Evolutionary conservation across 2,797 vertebrate species (phyloP).

Genomic region (Sternarchorhynchus goeldii): DNA sequence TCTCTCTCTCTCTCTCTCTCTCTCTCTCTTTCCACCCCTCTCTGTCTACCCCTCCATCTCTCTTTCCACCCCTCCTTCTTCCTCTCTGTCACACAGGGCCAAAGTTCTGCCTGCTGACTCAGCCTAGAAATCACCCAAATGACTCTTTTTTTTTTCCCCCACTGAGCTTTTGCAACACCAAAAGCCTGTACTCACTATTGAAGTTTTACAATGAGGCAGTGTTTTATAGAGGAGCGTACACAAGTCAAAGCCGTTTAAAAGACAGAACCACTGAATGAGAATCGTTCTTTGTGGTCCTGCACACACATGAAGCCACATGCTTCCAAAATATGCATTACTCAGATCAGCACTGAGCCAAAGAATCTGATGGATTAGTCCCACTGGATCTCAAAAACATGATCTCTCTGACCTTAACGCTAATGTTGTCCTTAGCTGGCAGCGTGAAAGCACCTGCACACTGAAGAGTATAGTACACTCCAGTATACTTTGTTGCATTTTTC

Average conservation of each 20-base stretch:
- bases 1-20: constrained; percentile 35
- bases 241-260: constrained; percentile 25
- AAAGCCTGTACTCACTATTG: constrained; percentile 31
- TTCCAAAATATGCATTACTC: constrained; percentile 19
- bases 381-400: background rate
- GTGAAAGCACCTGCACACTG: background rate
- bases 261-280: constrained; percentile 24
- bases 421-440: background rate
- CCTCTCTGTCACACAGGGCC: constrained; percentile 44
- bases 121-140: constrained; percentile 56
- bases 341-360: background rate
- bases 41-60: constrained; percentile 27
- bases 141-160: constrained; percentile 33
- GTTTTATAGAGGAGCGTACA: constrained; percentile 31
- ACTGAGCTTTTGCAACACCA: constrained; percentile 41
- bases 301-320: background rate
- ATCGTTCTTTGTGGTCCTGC: constrained; percentile 22
- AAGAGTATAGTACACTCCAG: background rate
- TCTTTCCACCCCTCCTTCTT: constrained; percentile 25
- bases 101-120: constrained; percentile 63
- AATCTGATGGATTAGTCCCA: constrained; percentile 4
- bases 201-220: constrained; percentile 51
- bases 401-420: background rate
- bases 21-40: constrained; percentile 38
- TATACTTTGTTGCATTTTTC: background rate